phyloP scores from a whole-genome alignment of 2,113 vertebrate genomes.

The Halichoerus grypus region DNA sequence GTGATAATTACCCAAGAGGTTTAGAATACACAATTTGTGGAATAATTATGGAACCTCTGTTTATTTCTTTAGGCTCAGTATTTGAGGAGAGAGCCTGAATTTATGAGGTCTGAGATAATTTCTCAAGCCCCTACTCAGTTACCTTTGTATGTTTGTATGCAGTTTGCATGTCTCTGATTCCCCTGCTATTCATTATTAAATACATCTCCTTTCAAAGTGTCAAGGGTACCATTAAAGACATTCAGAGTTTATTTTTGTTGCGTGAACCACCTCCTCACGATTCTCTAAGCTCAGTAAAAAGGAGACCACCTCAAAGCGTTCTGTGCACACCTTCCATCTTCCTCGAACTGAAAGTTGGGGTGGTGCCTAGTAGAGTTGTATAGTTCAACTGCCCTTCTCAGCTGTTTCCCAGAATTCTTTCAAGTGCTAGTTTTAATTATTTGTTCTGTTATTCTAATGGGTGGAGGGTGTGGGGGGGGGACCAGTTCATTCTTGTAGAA shows the following conservation, averaged over 20 bases:
- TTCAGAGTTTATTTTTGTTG: not conserved
- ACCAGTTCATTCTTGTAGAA: not conserved
- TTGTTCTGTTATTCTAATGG: not conserved
- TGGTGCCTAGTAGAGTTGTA: fast-evolving
- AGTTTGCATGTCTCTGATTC: not conserved
- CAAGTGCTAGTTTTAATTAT: not conserved
- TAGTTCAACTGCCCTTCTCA: not conserved
- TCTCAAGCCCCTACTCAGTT: constrained; percentile 1
- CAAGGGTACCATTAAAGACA: not conserved
- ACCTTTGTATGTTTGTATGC: not conserved
- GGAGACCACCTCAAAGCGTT: not conserved
- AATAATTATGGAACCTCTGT: constrained; percentile 67
- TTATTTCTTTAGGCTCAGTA: constrained; percentile 68
- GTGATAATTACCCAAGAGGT: constrained; percentile 74
- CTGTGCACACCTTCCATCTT: not conserved
- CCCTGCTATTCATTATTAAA: not conserved
- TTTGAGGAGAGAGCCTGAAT: not conserved
- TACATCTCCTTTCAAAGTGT: constrained; percentile 16
- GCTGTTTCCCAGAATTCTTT: not conserved
- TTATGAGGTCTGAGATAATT: constrained; percentile 32
- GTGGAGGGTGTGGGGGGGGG: too few relatives aligned
- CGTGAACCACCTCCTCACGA: not conserved
- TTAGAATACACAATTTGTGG: constrained; percentile 68
- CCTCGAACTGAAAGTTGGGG: not conserved
- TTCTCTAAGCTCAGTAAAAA: not conserved